Evolutionary conservation across 2,888 invertebrate genomes (phyloP).

Genomic region (Rhodophaea formosa): DNA sequence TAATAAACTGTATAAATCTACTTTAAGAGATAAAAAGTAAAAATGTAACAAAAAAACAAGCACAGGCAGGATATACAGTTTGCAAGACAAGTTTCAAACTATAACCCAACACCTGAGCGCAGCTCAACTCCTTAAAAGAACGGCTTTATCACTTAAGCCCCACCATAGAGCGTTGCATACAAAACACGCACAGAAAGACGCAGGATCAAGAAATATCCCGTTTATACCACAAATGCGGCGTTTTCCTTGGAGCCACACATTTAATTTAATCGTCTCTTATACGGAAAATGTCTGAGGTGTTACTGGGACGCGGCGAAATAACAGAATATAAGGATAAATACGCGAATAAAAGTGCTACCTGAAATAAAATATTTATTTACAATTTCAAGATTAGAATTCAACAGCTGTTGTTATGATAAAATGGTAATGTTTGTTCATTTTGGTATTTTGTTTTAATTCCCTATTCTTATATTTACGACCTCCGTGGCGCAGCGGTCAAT

Average conservation of each 20-base stretch:
- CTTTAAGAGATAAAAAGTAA: no score
- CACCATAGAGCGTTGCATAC: slow-evolving; percentile 6
- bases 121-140: neutral
- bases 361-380: slow-evolving; percentile 5
- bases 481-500: no score
- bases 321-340: slow-evolving; percentile 3
- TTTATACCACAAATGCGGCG: slow-evolving; percentile 49
- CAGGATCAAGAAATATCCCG: slow-evolving; percentile 51
- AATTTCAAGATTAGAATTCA: neutral
- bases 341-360: slow-evolving; percentile 27
- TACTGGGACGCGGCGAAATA: slow-evolving; percentile 22
- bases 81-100: neutral
- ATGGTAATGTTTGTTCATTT: neutral
- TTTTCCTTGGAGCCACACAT: slow-evolving; percentile 49
- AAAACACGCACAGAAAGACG: slow-evolving; percentile 28
- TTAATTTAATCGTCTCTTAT: slow-evolving; percentile 55
- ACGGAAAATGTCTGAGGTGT: slow-evolving; percentile 39
- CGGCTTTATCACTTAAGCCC: neutral
- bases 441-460: neutral
- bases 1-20: no score
- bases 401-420: neutral
- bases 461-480: no score
- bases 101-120: neutral
- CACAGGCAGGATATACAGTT: neutral
- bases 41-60: no score